A percentile compares a stretch with the other conserved stretches of the same genome.
Conservation (phyloP, 2,888 invertebrate species). For the Lithodes maja region DNA sequence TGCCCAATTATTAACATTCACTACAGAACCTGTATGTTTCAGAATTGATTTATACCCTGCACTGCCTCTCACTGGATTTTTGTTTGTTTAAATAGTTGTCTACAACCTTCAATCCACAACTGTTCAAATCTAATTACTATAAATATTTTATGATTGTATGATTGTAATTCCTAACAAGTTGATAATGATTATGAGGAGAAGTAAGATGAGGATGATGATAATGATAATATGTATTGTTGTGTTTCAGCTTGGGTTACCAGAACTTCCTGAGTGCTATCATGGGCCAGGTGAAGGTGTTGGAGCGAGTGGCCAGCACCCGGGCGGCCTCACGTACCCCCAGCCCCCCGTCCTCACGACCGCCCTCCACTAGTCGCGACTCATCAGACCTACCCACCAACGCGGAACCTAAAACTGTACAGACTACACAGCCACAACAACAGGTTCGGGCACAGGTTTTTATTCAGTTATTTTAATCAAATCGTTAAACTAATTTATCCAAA, state of each 20-base stretch:
- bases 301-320: slow-evolving; percentile 48
- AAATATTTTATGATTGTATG: too few species aligned
- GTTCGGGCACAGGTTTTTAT: slow-evolving; percentile 17
- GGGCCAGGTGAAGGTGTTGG: slow-evolving; percentile 57
- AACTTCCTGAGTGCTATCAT: slow-evolving; percentile 68
- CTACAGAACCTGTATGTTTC: too few species aligned
- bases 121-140: background rate
- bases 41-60: too few species aligned
- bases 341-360: slow-evolving; percentile 57
- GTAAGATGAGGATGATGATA: background rate
- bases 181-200: background rate
- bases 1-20: too few species aligned
- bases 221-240: background rate
- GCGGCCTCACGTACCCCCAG: slow-evolving; percentile 49
- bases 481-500: too few species aligned
- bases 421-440: slow-evolving; percentile 41
- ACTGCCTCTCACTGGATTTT: too few species aligned
- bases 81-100: too few species aligned
- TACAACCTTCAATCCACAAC: background rate
- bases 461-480: background rate
- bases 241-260: slow-evolving; percentile 68
- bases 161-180: too few species aligned
- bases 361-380: slow-evolving; percentile 59
- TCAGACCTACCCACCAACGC: slow-evolving; percentile 45
- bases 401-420: slow-evolving; percentile 35